phyloP scores from a whole-genome alignment of 2,888 invertebrate genomes.

The Polydrusus pterygomalis region DNA sequence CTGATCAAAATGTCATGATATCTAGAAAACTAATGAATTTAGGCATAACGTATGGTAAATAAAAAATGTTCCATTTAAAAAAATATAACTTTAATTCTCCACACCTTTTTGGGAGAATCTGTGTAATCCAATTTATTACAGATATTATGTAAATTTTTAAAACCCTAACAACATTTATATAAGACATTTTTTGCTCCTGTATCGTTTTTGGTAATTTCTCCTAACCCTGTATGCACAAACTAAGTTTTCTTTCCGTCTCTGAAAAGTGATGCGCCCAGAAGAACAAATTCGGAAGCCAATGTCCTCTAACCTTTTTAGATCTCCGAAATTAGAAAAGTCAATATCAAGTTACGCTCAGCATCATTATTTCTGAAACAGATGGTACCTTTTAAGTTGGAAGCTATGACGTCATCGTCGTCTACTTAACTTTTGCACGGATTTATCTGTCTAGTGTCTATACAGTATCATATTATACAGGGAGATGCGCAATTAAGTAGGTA shows the following conservation, averaged over 20 bases:
- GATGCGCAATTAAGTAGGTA: not conserved
- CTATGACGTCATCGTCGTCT: constrained; percentile 45
- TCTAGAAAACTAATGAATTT: too few species aligned
- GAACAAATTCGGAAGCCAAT: constrained; percentile 10
- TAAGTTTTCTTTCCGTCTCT: not conserved
- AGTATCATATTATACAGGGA: constrained; percentile 9
- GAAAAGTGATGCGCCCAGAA: not conserved
- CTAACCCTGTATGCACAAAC: too few species aligned
- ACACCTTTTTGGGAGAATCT: too few species aligned
- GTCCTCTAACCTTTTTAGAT: constrained; percentile 29
- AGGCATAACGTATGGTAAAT: too few species aligned
- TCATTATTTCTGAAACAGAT: constrained; percentile 44
- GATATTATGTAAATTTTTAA: too few species aligned
- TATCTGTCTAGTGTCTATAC: not conserved
- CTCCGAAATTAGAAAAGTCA: constrained; percentile 34
- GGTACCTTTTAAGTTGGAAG: constrained; percentile 44
- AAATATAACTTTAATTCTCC: too few species aligned
- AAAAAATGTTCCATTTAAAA: too few species aligned
- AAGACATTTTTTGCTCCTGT: too few species aligned
- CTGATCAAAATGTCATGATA: too few species aligned
- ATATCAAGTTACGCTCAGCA: constrained; percentile 35
- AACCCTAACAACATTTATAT: too few species aligned
- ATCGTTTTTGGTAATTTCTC: too few species aligned
- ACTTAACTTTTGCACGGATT: constrained; percentile 18
- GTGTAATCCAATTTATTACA: too few species aligned